These are phyloP conservation scores for Arremon aurantiirostris DNA, from an alignment of 2,797 vertebrate genomes.

Conservation along the genomic window DNA sequence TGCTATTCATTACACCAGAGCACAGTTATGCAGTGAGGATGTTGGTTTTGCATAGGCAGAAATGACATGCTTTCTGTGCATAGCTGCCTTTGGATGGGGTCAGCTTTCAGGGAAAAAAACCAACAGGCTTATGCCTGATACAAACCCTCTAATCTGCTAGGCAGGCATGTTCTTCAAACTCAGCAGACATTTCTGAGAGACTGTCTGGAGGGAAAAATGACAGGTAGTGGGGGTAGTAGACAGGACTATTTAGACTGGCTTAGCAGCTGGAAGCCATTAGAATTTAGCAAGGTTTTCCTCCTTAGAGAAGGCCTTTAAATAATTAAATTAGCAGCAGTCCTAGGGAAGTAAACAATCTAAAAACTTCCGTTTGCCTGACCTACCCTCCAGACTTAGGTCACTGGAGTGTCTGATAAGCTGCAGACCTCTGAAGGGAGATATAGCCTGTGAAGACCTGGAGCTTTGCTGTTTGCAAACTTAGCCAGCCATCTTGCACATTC, in stretches of 20 bases:
- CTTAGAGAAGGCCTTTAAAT: constrained; percentile 3
- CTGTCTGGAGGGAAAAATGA: not conserved
- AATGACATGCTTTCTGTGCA: not conserved
- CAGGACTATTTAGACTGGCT: not conserved
- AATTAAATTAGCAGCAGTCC: constrained; percentile 35
- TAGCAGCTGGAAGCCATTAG: constrained; percentile 41
- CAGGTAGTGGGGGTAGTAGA: not conserved
- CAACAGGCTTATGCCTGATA: not conserved
- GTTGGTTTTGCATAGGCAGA: not conserved
- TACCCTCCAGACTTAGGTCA: not conserved
- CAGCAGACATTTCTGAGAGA: not conserved
- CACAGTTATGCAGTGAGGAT: not conserved
- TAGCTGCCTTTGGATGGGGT: not conserved
- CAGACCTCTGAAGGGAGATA: not conserved
- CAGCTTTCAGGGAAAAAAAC: not conserved
- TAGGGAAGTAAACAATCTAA: constrained; percentile 2
- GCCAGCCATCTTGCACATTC: not conserved
- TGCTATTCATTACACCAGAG: not conserved
- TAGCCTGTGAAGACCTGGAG: not conserved
- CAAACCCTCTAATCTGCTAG: not conserved
- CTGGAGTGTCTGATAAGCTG: not conserved
- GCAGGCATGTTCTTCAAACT: constrained; percentile 4
- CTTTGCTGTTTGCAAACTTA: not conserved
- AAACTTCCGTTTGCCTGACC: not conserved
- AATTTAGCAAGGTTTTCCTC: constrained; percentile 26